Percentiles rank a stretch among this genome's conserved stretches.
phyloP scores from a whole-genome alignment of 2,888 invertebrate species.

The Tetanocera ferruginea region DNA sequence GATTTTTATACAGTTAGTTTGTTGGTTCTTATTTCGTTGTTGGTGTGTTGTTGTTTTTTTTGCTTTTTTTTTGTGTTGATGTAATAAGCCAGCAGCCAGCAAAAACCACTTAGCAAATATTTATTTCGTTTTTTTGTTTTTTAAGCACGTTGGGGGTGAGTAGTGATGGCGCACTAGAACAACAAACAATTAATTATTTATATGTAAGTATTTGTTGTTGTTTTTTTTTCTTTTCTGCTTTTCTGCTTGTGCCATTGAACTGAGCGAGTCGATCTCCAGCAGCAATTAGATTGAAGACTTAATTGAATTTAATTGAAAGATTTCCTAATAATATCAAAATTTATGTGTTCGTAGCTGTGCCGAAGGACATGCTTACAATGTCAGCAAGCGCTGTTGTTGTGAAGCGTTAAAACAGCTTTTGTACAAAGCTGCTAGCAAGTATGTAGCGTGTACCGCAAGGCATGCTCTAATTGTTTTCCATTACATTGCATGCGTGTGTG shows the following conservation, averaged over 20 bases:
- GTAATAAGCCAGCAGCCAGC: not conserved
- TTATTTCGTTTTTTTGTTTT: not conserved
- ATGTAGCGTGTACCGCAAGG: not conserved
- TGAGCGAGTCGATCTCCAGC: too few species aligned
- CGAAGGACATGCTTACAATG: conserved; percentile 17
- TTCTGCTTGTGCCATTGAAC: too few species aligned
- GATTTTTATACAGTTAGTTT: conserved; percentile 14
- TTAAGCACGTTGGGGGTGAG: not conserved
- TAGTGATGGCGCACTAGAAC: conserved; percentile 20
- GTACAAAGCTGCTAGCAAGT: not conserved
- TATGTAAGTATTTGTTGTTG: conserved; percentile 34
- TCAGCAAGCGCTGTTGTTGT: conserved; percentile 5
- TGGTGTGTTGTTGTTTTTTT: too few species aligned
- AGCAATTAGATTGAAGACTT: not conserved
- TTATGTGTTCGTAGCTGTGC: conserved; percentile 1
- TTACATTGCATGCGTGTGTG: not conserved
- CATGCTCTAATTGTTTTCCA: conserved; percentile 45
- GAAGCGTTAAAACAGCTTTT: not conserved
- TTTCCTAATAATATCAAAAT: conserved; percentile 51
- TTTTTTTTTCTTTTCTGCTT: conserved; percentile 8
- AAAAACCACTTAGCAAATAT: not conserved
- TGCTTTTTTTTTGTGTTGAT: not conserved
- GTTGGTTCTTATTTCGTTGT: not conserved
- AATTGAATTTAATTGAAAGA: conserved; percentile 49
- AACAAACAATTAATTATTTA: conserved; percentile 60